These are phyloP conservation scores for Carassius carassius DNA, from an alignment of 2,113 vertebrate species.

Conservation along the genomic window DNA sequence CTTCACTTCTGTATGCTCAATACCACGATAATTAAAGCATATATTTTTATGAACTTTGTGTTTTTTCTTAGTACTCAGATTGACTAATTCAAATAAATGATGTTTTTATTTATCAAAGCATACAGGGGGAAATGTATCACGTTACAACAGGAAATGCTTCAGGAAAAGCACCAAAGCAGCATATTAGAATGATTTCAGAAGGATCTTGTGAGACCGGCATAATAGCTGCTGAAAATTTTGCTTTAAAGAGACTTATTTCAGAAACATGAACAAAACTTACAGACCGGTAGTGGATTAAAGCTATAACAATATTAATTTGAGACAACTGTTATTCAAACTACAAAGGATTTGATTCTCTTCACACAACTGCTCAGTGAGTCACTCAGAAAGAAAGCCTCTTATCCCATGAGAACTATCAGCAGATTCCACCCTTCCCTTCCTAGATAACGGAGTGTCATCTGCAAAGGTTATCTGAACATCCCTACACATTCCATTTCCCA, in stretches of 20 bases:
- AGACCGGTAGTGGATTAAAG: background rate
- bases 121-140: too few species aligned
- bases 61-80: background rate
- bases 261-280: background rate
- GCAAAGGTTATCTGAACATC: slow-evolving; percentile 47
- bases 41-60: slow-evolving; percentile 66
- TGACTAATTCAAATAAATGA: too few species aligned
- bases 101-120: background rate
- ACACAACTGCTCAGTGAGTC: slow-evolving; percentile 46
- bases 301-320: background rate
- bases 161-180: too few species aligned
- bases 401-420: slow-evolving; percentile 56
- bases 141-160: too few species aligned
- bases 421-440: slow-evolving; percentile 51
- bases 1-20: slow-evolving; percentile 41
- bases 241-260: background rate
- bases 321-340: background rate
- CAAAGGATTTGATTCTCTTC: background rate
- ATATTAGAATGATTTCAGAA: background rate
- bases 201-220: background rate
- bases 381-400: slow-evolving; percentile 61
- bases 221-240: background rate
- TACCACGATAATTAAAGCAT: slow-evolving; percentile 68
- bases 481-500: background rate
- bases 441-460: slow-evolving; percentile 26